Base-by-base conservation (phyloP, 1,140 invertebrate species). In the Lucilia sericata region DNA sequence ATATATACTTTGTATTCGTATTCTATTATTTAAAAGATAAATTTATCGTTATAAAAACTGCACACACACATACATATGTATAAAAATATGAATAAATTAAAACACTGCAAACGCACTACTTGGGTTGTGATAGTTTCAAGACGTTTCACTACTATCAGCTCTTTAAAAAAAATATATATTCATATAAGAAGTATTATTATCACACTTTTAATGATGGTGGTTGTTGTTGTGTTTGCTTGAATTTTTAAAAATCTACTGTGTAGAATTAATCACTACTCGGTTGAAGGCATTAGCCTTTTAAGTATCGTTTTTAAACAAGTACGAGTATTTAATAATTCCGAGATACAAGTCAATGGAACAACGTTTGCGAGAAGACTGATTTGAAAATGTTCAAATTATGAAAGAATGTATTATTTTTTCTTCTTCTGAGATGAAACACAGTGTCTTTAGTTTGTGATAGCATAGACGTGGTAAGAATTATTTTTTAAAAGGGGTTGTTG, bases 281-380 rank as follows among this genome's bases (percentile, higher is more conserved):
- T 47, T 51, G 10, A 80, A 80, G 76, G 42, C 76, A 80, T 80
- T 21, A 80, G 47, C 76, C 76, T 80, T 80, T 80, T 25, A 25
- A 80, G 76, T 70, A 42, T 47, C 9, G 1, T 2, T 80, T 12
- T 80, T 25, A n/a, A 80, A 30, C 25, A 55, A 80, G n/a, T 80
- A 49, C 47, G 75, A 42, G 75, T 80, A 51, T 49, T 80, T 49
- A 49, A 80, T 49, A 80, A 78, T 42, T 47, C 75, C 36, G 36
- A 13, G 42, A 49, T 49, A 49, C 42, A 49, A 80, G 76, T 80
- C 34, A 21, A 51, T 80, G 19, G 76, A 21, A 80, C 42, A 80
- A 49, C 76, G 76, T 49, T 25, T 49, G 47, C 76, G 47, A 80
- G 76, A 51, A 17, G 76, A 80, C 76, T 80, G 76, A 80, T 80